Base-by-base conservation (phyloP, 1,140 invertebrate genomes). In the Drosophila varians region DNA sequence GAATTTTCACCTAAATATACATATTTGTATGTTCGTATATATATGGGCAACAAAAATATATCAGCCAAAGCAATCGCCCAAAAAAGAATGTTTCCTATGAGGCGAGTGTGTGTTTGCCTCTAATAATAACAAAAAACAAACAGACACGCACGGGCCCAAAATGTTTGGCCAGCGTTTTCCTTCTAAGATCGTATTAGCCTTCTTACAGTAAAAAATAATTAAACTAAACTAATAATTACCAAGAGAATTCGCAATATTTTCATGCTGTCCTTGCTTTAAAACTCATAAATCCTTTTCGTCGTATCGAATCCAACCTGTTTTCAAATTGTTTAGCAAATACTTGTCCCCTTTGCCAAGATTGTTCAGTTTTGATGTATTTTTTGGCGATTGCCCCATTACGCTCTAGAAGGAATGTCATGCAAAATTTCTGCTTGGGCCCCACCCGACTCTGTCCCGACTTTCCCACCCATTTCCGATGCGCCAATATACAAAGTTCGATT, bases 1-100 rank as follows among this genome's bases (percentile, higher is more conserved):
- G 68, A 84, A 80, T 84, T 86, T 86, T 58, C 52, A 77, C 72
- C 76, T 77, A 80, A 76, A 86, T 80, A 74, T 62, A 66, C 54
- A 71, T 25, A 49, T 34, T 52, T 28, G 28, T 43, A 42, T 45
- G 38, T 21, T 66, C 62, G 66, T 47, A 40, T 47, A 43, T 36
- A 26, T 53, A 36, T 19, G 26, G 31, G 19, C 58, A 54, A 56
- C 43, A 48, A 51, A 66, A 21, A 47, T 54, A 56, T 47, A 69
- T 70, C 70, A 55, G 58, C 46, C 38, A 46, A 34, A 57, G 69
- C 71, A 73, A 74, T 73, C 49, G 58, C 58, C 71, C 34, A 74
- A 74, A 74, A 74, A 74, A 74, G 57, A 73, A 55, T 73, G 57
- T 73, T 53, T 46, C 49, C 43, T 62, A 34, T 28, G 47, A 31